Evolutionary conservation across 2,113 vertebrate species (phyloP).

Genomic region (Pygoscelis antarcticus): DNA sequence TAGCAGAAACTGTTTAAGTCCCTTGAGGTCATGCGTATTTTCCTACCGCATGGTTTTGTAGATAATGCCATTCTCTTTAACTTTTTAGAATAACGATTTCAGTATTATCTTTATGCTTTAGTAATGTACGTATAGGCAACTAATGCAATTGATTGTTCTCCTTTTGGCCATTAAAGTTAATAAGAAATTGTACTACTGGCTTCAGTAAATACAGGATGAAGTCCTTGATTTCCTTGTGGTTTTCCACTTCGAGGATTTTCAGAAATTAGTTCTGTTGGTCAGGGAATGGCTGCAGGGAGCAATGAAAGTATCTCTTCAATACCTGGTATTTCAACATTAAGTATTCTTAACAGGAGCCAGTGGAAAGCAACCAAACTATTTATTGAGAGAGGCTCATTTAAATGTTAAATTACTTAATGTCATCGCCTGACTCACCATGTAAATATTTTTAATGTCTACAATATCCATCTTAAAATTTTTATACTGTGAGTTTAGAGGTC

Average conservation of each 20-base stretch:
- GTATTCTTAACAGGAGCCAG: background rate
- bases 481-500: background rate
- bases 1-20: background rate
- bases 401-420: background rate
- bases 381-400: background rate
- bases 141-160: conserved; percentile 33
- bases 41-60: conserved; percentile 16
- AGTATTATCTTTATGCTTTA: conserved; percentile 20
- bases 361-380: background rate
- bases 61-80: conserved; percentile 13
- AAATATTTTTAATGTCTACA: background rate
- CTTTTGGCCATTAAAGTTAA: conserved; percentile 38
- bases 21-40: background rate
- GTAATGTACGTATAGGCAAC: background rate
- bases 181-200: background rate
- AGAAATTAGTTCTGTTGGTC: conserved; percentile 16
- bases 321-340: background rate
- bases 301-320: background rate
- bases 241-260: background rate
- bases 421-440: background rate
- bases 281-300: background rate
- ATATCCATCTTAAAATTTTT: background rate
- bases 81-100: conserved; percentile 10
- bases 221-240: background rate
- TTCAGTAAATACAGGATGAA: background rate